These are phyloP conservation scores for human (Homo sapiens) DNA, from an alignment of 2,113 vertebrate genomes.

Conservation along the genomic window GRCh38 chr7:12414001-12414500, in stretches of 20 bases:
- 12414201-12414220: neutral
- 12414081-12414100: neutral
- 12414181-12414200: conserved; percentile 21
- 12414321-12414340: conserved; percentile 33
- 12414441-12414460: neutral
- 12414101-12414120: neutral
- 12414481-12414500: neutral
- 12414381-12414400: neutral
- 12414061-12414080: neutral
- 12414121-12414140: neutral
- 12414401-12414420: neutral
- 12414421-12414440: neutral
- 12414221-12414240: neutral
- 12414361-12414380: conserved; percentile 24
- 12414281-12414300: neutral
- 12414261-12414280: conserved; percentile 28
- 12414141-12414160: neutral
- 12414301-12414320: conserved; percentile 47
- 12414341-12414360: conserved; percentile 29
- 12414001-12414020: conserved; percentile 24
- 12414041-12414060: neutral
- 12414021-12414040: neutral
- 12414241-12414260: conserved; percentile 51
- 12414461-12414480: neutral
- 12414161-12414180: conserved; percentile 7